Evolutionary conservation across 2,888 invertebrate genomes (phyloP), one percentile per base, ranked within the genome.

Genomic region (Athetis lepigone): DNA sequence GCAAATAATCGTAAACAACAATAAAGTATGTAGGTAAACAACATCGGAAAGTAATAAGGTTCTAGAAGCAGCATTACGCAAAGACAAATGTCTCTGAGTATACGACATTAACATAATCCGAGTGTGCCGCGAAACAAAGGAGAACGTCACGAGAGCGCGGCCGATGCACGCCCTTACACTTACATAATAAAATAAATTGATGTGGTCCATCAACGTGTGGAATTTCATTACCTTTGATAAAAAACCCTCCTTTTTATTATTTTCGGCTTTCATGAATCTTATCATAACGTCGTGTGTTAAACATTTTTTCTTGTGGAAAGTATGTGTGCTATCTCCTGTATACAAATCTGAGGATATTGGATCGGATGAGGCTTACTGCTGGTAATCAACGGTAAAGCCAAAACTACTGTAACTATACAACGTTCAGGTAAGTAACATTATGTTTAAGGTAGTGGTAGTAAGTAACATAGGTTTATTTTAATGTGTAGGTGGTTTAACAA

Each of bases 51-150:
- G 90, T 90, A 90, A 91, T 90, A 89, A 88, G 82, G 87, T 85
- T 82, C 76, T 73, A 77, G 62, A 77, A 85, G 77, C 79, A 86
- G 89, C 85, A 91, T 92, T 92, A 91, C 88, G 85, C 80, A 89
- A 89, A 92, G 92, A 93, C 91, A 92, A 93, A 93, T 93, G 92
- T 92, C 89, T 89, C 84, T 79, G 90, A 89, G 88, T 33, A 11
- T 33, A 88, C 88, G 85, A 83, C 88, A 93, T 94, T 94, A 92
- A 88, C 93, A 93, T 94, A 94, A 93, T 93, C 92, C 90, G 80
- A 84, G 85, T 85, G 85, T 86, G 88, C 83, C 80, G 82, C 87
- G 87, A 87, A 85, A 89, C 91, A 91, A 88, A 89, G 90, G 89
- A 88, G 87, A 89, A 91, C 88, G 88, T 89, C 86, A 85, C 84